These are phyloP conservation scores for Ichneumoninae sp. DNA, from an alignment of 2,888 invertebrate genomes.

Conservation along the genomic window DNA sequence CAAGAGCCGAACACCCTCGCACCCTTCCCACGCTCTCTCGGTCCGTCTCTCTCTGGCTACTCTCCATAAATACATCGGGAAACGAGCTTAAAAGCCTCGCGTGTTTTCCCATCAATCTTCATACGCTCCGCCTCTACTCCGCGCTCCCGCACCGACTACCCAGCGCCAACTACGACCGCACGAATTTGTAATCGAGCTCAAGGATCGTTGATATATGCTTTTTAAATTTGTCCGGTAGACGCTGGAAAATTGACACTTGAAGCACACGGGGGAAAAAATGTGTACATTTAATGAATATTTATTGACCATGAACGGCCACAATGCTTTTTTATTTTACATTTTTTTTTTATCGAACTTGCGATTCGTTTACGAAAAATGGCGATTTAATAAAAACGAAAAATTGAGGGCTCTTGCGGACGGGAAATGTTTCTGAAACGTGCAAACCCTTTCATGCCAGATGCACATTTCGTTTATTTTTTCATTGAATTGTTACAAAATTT, in stretches of 20 bases:
- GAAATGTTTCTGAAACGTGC: too few species aligned
- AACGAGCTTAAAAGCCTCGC: constrained; percentile 62
- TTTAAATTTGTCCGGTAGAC: background rate
- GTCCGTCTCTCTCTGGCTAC: background rate
- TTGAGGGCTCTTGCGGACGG: too few species aligned
- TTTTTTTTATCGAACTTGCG: too few species aligned
- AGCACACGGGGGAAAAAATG: background rate
- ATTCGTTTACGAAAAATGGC: too few species aligned
- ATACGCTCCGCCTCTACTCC: constrained; percentile 54
- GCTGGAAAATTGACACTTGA: background rate
- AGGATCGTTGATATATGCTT: constrained; percentile 23
- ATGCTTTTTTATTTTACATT: too few species aligned
- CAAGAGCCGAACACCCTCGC: constrained; percentile 1
- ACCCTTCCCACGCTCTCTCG: background rate
- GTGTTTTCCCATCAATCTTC: constrained; percentile 61
- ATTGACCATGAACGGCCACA: too few species aligned
- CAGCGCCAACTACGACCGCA: background rate
- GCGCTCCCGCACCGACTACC: constrained; percentile 22
- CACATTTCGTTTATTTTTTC: too few species aligned
- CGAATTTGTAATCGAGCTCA: constrained; percentile 57
- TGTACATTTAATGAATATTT: too few species aligned
- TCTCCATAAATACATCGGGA: constrained; percentile 40
- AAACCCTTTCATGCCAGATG: too few species aligned
- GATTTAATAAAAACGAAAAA: too few species aligned
- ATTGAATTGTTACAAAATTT: too few species aligned